phyloP scores from a whole-genome alignment of 2,888 invertebrate genomes.

The Aphelenchoides bicaudatus region DNA sequence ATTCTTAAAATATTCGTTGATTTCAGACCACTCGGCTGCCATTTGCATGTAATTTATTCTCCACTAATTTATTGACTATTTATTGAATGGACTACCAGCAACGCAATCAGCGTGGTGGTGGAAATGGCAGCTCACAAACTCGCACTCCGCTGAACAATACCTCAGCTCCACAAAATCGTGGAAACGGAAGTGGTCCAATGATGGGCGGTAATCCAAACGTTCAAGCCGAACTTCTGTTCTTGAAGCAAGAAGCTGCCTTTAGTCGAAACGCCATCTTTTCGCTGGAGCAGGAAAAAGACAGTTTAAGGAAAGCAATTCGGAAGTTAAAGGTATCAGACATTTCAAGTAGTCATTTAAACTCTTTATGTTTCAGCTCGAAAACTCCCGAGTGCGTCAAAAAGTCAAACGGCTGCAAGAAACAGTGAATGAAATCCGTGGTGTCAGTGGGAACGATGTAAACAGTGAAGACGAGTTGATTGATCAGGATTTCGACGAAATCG shows the following conservation, averaged over 20 bases:
- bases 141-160: not conserved
- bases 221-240: conserved; percentile 17
- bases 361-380: conserved; percentile 41
- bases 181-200: too few relatives aligned
- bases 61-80: not conserved
- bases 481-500: conserved; percentile 47
- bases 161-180: too few relatives aligned
- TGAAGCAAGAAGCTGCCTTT: conserved; percentile 37
- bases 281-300: conserved; percentile 51
- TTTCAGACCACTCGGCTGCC: not conserved
- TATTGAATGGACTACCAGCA: conserved; percentile 14
- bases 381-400: conserved; percentile 44
- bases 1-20: too few relatives aligned
- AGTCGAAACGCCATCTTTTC: conserved; percentile 38
- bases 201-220: not conserved
- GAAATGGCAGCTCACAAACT: not conserved
- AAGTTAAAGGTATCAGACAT: conserved; percentile 57
- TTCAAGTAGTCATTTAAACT: not conserved
- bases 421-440: conserved; percentile 23
- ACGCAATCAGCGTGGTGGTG: not conserved
- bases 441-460: conserved; percentile 14
- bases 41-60: not conserved
- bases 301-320: conserved; percentile 48
- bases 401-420: conserved; percentile 36
- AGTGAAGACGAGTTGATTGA: conserved; percentile 29